Conservation (phyloP, 2,888 invertebrate species). For the Onchidella celtica region DNA sequence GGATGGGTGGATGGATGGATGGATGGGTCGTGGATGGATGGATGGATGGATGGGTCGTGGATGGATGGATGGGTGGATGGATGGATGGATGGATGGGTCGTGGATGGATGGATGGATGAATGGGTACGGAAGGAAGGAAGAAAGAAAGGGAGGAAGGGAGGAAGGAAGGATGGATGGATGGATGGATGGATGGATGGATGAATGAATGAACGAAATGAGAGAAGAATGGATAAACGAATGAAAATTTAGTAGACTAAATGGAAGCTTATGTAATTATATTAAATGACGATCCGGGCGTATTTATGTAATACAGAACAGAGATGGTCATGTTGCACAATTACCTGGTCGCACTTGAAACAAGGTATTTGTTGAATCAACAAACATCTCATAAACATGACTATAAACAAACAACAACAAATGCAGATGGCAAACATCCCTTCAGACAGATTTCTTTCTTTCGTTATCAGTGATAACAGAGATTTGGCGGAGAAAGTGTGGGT, state of each 20-base stretch:
- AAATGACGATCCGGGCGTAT: no score
- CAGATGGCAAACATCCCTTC: no score
- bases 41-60: neutral
- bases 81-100: neutral
- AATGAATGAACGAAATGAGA: neutral
- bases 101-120: neutral
- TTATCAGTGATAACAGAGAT: no score
- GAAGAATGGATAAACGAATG: neutral
- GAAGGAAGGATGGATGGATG: neutral
- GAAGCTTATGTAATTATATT: neutral
- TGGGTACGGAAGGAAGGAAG: slow-evolving; percentile 2
- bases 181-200: neutral
- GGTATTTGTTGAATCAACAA: no score
- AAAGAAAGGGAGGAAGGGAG: slow-evolving; percentile 5
- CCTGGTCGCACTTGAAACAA: no score
- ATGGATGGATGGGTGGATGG: neutral
- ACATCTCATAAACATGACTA: no score
- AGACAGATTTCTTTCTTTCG: no score
- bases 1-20: neutral
- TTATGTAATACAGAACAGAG: no score
- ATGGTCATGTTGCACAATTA: no score
- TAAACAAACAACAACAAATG: no score
- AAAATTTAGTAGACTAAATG: neutral
- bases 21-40: neutral
- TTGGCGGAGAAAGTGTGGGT: no score